These are phyloP conservation scores for Staurois parvus DNA, from an alignment of 2,797 vertebrate species.

Conservation along the genomic window DNA sequence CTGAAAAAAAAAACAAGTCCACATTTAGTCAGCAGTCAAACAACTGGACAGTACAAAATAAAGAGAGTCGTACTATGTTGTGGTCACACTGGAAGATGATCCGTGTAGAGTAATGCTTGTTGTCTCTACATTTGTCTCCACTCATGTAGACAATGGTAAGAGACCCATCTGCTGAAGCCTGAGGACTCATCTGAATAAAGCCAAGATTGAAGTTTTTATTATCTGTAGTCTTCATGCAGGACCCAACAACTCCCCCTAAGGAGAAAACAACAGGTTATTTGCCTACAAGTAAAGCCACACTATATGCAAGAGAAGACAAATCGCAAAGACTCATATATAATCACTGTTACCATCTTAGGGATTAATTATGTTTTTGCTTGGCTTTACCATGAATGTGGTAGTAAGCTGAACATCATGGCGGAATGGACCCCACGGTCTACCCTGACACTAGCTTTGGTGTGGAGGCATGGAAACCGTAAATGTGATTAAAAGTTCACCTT, in stretches of 20 bases:
- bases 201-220: slow-evolving; percentile 82
- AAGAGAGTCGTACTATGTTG: slow-evolving; percentile 76
- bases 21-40: neutral
- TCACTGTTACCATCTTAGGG: no score
- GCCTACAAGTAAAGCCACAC: neutral
- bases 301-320: no score
- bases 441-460: no score
- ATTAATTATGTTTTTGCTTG: no score
- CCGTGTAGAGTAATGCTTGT: slow-evolving; percentile 84
- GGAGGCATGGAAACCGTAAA: no score
- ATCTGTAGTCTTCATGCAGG: slow-evolving; percentile 78
- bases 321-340: no score
- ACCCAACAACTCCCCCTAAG: slow-evolving; percentile 86
- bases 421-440: no score
- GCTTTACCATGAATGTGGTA: no score
- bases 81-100: slow-evolving; percentile 90
- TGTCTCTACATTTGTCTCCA: slow-evolving; percentile 82
- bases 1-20: neutral
- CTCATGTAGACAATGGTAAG: slow-evolving; percentile 89
- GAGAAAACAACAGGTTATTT: slow-evolving; percentile 13
- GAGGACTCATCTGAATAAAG: slow-evolving; percentile 87
- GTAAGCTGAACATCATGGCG: no score
- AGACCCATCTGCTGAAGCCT: slow-evolving; percentile 83
- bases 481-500: no score
- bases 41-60: neutral